phyloP scores from a whole-genome alignment of 2,888 invertebrate genomes.

The Chymomyza amoena region DNA sequence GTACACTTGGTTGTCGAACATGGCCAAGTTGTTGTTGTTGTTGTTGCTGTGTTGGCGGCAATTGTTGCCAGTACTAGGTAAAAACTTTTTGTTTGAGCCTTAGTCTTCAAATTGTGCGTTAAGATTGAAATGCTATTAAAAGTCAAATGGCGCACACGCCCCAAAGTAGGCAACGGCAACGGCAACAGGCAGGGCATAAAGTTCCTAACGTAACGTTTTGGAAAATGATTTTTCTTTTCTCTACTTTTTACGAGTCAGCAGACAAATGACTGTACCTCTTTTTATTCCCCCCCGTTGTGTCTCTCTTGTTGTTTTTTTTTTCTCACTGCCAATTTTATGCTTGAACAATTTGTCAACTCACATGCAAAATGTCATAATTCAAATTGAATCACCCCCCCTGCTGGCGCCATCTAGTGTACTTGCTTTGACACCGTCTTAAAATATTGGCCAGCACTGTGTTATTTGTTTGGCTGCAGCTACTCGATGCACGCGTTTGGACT shows the following conservation, averaged over 20 bases:
- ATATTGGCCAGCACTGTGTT: too few relatives aligned
- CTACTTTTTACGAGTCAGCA: background rate
- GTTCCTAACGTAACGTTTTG: slow-evolving; percentile 8
- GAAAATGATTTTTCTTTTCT: slow-evolving; percentile 3
- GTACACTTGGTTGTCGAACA: background rate
- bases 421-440: too few relatives aligned
- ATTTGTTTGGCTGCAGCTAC: too few relatives aligned
- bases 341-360: slow-evolving; percentile 69
- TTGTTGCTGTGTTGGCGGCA: background rate
- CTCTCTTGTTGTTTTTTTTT: background rate
- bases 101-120: slow-evolving; percentile 36
- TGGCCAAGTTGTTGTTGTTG: background rate
- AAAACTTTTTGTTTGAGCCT: background rate
- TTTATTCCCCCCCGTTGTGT: background rate
- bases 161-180: slow-evolving; percentile 58
- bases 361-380: slow-evolving; percentile 70
- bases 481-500: too few relatives aligned
- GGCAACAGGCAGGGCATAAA: slow-evolving; percentile 20
- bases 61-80: background rate
- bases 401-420: too few relatives aligned
- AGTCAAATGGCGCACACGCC: slow-evolving; percentile 53
- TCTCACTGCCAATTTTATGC: slow-evolving; percentile 59
- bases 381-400: slow-evolving; percentile 29
- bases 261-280: background rate
- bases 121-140: slow-evolving; percentile 47